Base-by-base conservation (phyloP, 2,113 vertebrate genomes). In the Calypte anna region DNA sequence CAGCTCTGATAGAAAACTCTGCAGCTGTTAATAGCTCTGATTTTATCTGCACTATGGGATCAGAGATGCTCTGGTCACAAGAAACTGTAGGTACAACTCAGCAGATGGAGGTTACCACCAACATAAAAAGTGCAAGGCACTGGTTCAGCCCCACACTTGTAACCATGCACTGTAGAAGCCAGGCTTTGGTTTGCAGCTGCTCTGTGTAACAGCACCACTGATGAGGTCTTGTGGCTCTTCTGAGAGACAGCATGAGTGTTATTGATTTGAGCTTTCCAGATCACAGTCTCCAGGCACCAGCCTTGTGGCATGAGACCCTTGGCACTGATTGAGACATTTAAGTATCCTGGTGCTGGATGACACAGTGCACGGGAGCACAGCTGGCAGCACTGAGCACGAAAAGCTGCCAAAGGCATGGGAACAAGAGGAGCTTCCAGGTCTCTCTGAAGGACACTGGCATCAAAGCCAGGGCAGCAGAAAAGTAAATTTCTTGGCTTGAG, bases 321-420 rank as follows among this genome's bases (percentile, higher is more conserved):
- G 2, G 9, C 57, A 76, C 24, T 6, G 38, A 59, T n/a, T 10
- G 36, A 67, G 31, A 77, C 64, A 91, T 16, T 7, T 2, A 58
- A 81, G 59, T 9, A 36, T 50, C n/a, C 87, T 0, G 0, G 10
- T 21, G 43, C 25, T 8, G 46, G 36, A n/a, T 2, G 9, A 46
- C 40, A 7, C 0, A 0, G 20, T 50, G 30, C 40, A n/a, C 2
- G 4, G 57, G 20, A 89, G 22, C 17, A 44, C 12, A 15, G 69
- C 57, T 79, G 33, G 67, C 61, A 85, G 66, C 9, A 2, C 28
- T 22, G 36, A 2, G 21, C 7, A 3, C 11, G 43, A 69, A 66
- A 86, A 79, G 44, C 46, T 74, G 64, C 61, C 57, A 54, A 54
- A 88, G 38, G 27, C 50, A 53, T 0, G 5, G 23, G 30, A 50